Base-by-base conservation (phyloP, 37 sponge, comb jelly and placozoan genomes). In the Amphimedon queenslandica region DNA sequence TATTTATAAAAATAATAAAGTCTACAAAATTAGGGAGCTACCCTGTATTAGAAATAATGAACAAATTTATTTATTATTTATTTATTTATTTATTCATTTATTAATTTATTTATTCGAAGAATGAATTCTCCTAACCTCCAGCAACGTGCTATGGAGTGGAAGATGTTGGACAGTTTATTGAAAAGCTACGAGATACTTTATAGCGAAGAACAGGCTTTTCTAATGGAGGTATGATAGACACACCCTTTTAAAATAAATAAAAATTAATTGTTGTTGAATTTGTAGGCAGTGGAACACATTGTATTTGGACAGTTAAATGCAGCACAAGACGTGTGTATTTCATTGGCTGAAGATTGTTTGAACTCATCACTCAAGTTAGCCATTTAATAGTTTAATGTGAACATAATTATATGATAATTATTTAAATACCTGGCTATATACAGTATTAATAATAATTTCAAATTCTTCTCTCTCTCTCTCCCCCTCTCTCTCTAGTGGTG, bases 151-250 rank as follows among this genome's bases (percentile, higher is more conserved):
- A 43, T 33, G 0, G 40, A 51, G 39, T 71, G 81, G 82, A 40
- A 10, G 29, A 71, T 29, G 39, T 40, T 87, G 40, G 6, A 55
- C n/a, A 72, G 73, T 4, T 47, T 87, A 69, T 58, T 81, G 32
- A 61, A 32, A 11, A 81, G 82, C 32, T 87, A 87, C 42, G 82
- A 80, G 63, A 67, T 11, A 53, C 82, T 81, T 24, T 87, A 87
- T 42, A 37, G 31, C 21, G 61, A 67, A 36, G 82, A 87, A 40
- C 81, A 81, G 65, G 60, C 76, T 35, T 87, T 77, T 63, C 66
- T 87, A 18, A 51, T 87, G 37, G 82, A 87, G 73, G 81, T 80
- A 18, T 31, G 69, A 29, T 39, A 4, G 1, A 66, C 63, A 27
- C 25, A 63, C 8, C 53, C 8, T 47, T 47, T 47, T n/a, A n/a